Percentiles rank a stretch among this genome's conserved stretches.
Conservation (phyloP, 2,797 vertebrate species). For the Tadarida brasiliensis region DNA sequence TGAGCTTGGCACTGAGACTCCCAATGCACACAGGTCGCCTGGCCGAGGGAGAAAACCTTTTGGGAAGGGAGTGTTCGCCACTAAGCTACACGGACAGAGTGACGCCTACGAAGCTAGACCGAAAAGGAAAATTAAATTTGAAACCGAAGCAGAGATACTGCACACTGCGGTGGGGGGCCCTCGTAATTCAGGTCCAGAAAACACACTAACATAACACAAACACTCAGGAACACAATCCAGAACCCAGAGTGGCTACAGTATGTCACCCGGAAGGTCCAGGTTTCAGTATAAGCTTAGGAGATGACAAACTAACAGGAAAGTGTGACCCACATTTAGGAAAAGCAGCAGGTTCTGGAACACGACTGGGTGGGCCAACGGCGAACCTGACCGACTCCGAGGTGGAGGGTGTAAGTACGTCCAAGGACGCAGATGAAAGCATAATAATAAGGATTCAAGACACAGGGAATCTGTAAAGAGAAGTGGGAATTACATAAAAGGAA, state of each 20-base stretch:
- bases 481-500: background rate
- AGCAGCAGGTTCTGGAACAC: no score
- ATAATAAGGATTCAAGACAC: background rate
- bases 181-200: background rate
- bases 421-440: background rate
- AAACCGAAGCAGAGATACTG: background rate
- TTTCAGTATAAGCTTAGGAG: background rate
- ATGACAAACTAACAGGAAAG: background rate
- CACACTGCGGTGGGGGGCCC: background rate
- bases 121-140: background rate
- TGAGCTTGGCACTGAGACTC: background rate
- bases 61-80: background rate
- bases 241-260: background rate
- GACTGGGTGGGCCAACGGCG: background rate
- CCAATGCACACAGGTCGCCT: rapidly evolving
- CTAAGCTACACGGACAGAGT: background rate
- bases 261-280: background rate
- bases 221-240: background rate
- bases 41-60: rapidly evolving
- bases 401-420: background rate
- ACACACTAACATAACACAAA: background rate
- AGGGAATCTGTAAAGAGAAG: background rate
- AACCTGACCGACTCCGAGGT: background rate
- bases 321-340: background rate
- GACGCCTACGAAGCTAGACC: background rate